These are phyloP conservation scores for Poecilus cupreus DNA, from an alignment of 2,888 invertebrate species.

Conservation along the genomic window DNA sequence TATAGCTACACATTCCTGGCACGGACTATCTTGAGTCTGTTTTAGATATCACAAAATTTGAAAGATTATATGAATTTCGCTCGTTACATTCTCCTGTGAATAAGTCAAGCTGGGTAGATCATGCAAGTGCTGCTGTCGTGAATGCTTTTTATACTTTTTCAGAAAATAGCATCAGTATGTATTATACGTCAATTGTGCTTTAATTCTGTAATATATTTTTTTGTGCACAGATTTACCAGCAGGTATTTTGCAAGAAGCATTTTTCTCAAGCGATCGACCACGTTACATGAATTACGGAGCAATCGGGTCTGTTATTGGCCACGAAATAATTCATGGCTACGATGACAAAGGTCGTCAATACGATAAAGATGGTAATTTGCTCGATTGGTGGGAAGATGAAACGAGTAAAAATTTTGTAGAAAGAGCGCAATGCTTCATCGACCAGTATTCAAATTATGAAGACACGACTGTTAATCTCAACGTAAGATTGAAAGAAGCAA, in stretches of 20 bases:
- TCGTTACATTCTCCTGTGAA: constrained; percentile 81
- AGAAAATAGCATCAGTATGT: constrained; percentile 87
- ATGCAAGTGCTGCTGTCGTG: constrained; percentile 84
- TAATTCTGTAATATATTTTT: not conserved
- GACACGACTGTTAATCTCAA: constrained; percentile 81
- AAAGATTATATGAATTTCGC: constrained; percentile 73
- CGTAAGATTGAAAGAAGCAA: constrained; percentile 71
- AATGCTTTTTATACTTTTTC: constrained; percentile 87
- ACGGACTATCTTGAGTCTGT: constrained; percentile 82
- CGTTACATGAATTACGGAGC: constrained; percentile 91
- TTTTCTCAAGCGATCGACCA: constrained; percentile 88
- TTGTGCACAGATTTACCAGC: constrained; percentile 86
- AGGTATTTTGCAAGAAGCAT: constrained; percentile 89
- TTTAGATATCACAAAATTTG: constrained; percentile 71
- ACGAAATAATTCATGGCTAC: constrained; percentile 91
- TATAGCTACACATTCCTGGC: constrained; percentile 79
- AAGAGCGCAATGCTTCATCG: constrained; percentile 88
- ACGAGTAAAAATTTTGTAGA: constrained; percentile 86
- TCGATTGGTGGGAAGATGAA: constrained; percentile 90
- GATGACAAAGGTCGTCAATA: constrained; percentile 90
- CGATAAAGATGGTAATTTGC: constrained; percentile 88
- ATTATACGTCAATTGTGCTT: not conserved
- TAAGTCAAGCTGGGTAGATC: constrained; percentile 85
- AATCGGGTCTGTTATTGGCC: constrained; percentile 89
- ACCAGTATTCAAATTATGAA: constrained; percentile 91